Conservation (phyloP, 2,113 vertebrate genomes). For the Suricata suricatta region DNA sequence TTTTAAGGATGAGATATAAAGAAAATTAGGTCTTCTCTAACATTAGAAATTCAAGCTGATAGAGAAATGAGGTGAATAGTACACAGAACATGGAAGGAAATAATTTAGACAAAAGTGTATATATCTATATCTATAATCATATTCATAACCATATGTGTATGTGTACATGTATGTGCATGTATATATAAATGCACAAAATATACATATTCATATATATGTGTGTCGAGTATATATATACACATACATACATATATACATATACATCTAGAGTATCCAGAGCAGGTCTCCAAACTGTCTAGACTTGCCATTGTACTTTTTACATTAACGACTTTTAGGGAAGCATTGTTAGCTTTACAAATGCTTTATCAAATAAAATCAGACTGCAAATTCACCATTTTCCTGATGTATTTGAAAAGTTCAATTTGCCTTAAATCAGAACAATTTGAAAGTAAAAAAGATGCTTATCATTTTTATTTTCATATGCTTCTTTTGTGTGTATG, state of each 20-base stretch:
- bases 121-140: not conserved
- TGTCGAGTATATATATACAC: no score
- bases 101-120: not conserved
- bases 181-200: not conserved
- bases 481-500: constrained; percentile 50
- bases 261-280: not conserved
- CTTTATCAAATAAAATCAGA: constrained; percentile 64
- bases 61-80: not conserved
- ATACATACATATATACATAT: no score
- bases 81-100: not conserved
- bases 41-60: constrained; percentile 5
- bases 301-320: not conserved
- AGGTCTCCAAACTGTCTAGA: not conserved
- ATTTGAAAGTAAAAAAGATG: constrained; percentile 72
- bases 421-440: constrained; percentile 73
- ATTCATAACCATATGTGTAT: not conserved
- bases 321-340: constrained; percentile 57
- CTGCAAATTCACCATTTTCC: constrained; percentile 64
- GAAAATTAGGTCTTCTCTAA: not conserved
- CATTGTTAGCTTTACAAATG: constrained; percentile 49
- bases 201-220: not conserved
- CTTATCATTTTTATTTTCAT: constrained; percentile 73
- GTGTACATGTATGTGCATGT: not conserved
- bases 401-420: constrained; percentile 72
- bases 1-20: not conserved